Evolutionary conservation across 53 echinoderm and acorn worm genomes (phyloP).

Genomic region (Temnopleurus reevesii): DNA sequence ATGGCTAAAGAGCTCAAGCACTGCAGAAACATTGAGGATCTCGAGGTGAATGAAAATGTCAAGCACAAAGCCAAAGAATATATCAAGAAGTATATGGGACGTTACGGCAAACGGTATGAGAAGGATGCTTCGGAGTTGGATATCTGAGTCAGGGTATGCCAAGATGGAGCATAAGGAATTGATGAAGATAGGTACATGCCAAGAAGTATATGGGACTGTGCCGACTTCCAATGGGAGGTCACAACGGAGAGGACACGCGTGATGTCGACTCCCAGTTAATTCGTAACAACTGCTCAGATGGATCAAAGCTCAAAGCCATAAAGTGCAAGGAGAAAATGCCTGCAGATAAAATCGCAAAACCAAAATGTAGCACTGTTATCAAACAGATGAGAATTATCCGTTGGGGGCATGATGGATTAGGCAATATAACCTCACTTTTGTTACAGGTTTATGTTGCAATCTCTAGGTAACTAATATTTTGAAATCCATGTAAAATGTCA

Average conservation of each 20-base stretch:
- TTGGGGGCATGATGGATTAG: too few relatives aligned
- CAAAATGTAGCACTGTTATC: too few relatives aligned
- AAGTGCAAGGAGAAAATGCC: neutral
- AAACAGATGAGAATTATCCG: too few relatives aligned
- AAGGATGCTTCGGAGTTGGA: conserved; percentile 72
- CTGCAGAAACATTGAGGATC: conserved; percentile 92
- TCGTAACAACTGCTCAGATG: too few relatives aligned
- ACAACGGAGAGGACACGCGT: neutral
- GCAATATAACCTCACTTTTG: too few relatives aligned
- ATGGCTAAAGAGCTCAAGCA: conserved; percentile 94
- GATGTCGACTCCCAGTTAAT: too few relatives aligned
- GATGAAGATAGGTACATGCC: neutral
- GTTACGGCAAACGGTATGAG: conserved; percentile 83
- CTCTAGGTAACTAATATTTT: too few relatives aligned
- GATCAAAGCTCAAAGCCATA: neutral
- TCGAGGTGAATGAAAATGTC: conserved; percentile 96
- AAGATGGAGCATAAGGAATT: too few relatives aligned
- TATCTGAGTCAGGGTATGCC: neutral
- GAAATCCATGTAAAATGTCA: too few relatives aligned
- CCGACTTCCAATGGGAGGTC: neutral
- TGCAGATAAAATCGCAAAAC: too few relatives aligned
- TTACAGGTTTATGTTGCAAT: too few relatives aligned
- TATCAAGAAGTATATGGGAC: conserved; percentile 94
- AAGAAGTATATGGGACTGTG: neutral
- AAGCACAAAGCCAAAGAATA: conserved; percentile 97